Evolutionary conservation across 2,888 invertebrate species (phyloP).

Genomic region (Megaustenia siamemsis): DNA sequence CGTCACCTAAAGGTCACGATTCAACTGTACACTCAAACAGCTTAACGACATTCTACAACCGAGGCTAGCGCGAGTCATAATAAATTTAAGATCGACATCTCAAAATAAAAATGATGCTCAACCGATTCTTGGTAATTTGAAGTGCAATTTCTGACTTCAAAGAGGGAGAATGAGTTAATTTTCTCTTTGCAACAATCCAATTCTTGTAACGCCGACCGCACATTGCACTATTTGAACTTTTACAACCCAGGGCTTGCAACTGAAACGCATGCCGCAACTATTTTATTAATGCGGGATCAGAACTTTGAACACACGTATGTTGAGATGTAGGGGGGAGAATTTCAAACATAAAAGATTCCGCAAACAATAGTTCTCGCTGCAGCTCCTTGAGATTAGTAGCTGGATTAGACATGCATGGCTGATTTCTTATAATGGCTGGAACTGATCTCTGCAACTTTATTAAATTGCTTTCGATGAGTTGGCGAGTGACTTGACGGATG

Average conservation of each 20-base stretch:
- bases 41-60: too few relatives aligned
- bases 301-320: neutral
- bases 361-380: neutral
- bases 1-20: too few relatives aligned
- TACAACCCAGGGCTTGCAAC: neutral
- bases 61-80: too few relatives aligned
- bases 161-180: neutral
- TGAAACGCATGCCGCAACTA: neutral
- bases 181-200: neutral
- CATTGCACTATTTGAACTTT: slow-evolving; percentile 8
- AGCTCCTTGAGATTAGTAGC: neutral
- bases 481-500: neutral
- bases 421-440: neutral
- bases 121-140: neutral
- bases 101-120: neutral
- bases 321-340: neutral
- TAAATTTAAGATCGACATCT: too few relatives aligned
- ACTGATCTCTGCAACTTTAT: neutral
- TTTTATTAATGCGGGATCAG: slow-evolving; percentile 19
- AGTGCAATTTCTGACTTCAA: neutral
- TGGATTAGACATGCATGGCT: neutral
- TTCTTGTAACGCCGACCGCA: neutral
- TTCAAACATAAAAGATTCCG: neutral
- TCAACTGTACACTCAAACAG: too few relatives aligned
- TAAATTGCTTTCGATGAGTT: neutral